Evolutionary conservation across 2,888 invertebrate species (phyloP), one percentile per base, ranked within the genome.

Genomic region (Doris montereyensis): DNA sequence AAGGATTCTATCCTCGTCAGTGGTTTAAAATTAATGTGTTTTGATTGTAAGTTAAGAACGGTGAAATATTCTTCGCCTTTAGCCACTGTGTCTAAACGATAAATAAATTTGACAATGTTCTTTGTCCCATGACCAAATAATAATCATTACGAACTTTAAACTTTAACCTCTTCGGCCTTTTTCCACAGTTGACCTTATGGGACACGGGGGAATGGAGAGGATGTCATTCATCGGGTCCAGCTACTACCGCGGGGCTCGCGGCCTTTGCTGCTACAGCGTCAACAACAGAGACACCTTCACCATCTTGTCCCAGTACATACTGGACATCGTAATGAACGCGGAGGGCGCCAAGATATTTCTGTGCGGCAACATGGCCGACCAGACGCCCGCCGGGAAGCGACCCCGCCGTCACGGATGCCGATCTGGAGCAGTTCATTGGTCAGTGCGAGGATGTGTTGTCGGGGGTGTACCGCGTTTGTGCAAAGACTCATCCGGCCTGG

Each of bases 151-250:
- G n/a, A n/a, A n/a, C n/a, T n/a, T n/a, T n/a, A n/a, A n/a, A n/a
- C n/a, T n/a, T n/a, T n/a, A n/a, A n/a, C n/a, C n/a, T n/a, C n/a
- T n/a, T n/a, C n/a, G 52, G 5, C 5, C 17, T 80, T 82, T 83
- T 89, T 72, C 86, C 92, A 73, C 91, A 97, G 97, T 92, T 98
- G 82, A 97, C 97, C 92, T 92, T 98, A 85, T 98, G 97, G 97
- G 98, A 98, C 90, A 98, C 98, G 97, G 97, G 84, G 97, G 97
- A 72, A 97, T 98, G 96, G 98, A 98, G 92, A 93, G 97, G 86
- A 97, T 97, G 83, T 97, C 97, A 68, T 97, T 97, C 1, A 96
- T 98, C 26, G 97, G 97, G 13, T 96, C 97, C 34, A 97, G 96
- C 89, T 98, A 98, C 91, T 98, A 97, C 91, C 97, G 97, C 92